These are phyloP conservation scores for Papilio polytes DNA, from an alignment of 1,140 invertebrate genomes.

Conservation along the genomic window DNA sequence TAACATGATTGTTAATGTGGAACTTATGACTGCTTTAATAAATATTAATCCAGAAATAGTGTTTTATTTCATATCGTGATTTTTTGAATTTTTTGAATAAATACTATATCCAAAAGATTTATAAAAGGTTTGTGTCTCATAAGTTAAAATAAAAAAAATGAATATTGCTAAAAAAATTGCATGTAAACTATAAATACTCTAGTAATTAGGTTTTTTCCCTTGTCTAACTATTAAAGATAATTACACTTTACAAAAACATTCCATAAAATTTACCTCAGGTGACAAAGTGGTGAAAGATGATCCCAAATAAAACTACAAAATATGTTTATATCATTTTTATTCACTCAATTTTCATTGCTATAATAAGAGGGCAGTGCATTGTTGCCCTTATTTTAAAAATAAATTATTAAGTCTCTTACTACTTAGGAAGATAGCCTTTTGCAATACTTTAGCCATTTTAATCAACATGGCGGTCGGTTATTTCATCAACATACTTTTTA, in stretches of 20 bases:
- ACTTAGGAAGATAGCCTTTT: constrained; percentile 68
- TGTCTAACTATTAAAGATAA: too few species aligned
- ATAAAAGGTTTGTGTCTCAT: too few species aligned
- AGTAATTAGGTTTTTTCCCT: too few species aligned
- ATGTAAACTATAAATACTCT: too few species aligned
- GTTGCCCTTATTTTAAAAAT: constrained; percentile 61
- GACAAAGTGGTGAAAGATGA: too few species aligned
- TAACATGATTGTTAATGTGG: neutral
- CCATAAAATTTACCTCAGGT: too few species aligned
- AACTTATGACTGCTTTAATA: neutral
- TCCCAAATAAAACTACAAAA: constrained; percentile 44
- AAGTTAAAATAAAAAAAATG: too few species aligned
- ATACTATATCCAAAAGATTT: neutral
- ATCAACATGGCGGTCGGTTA: neutral
- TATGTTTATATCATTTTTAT: constrained; percentile 55
- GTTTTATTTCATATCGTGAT: neutral
- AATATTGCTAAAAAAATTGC: too few species aligned
- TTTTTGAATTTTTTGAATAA: too few species aligned
- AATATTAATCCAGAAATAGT: neutral
- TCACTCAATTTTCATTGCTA: constrained; percentile 67
- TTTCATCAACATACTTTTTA: constrained; percentile 7
- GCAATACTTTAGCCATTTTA: constrained; percentile 52
- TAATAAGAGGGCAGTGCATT: constrained; percentile 65
- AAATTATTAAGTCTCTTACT: constrained; percentile 74
- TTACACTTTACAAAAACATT: too few species aligned